Base-by-base conservation (phyloP, 1,140 invertebrate genomes). In the Aphaenogaster rudis region DNA sequence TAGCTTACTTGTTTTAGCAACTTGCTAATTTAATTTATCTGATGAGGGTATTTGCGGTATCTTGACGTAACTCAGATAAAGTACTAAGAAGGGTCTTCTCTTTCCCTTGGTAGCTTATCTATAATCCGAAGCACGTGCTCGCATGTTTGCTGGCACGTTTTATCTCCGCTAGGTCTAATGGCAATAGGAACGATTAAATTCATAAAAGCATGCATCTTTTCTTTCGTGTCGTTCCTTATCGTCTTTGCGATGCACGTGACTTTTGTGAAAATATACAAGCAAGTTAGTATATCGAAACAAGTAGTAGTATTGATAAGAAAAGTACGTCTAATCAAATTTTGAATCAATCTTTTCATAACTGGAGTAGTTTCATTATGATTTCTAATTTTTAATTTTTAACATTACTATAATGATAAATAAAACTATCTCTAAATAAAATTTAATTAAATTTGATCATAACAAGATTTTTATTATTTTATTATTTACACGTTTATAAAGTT, bases 11-110 rank as follows among this genome's bases (percentile, higher is more conserved):
- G 39, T 77, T 63, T 28, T 77, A 77, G 8, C 21, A 61, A 61
- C n/a, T 42, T 45, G 36, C 8, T 61, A 77, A 61, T 77, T 77
- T 77, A 77, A 77, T 63, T 61, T 77, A 77, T 45, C 54, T 7
- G 54, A 61, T 59, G 3, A 61, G 4, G 21, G 9, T 59, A 52
- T n/a, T 50, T 17, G 11, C 50, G 7, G 28, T 74, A 57, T 77
- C 74, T 33, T 39, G 39, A 61, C 39, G 21, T 77, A 42, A 77
- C 39, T 67, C 21, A 5, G 21, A 63, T 77, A 77, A 77, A 77
- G 7, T 39, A 45, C 15, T 17, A 57, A 39, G 74, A 59, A 42
- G 13, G 36, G 8, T 77, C 21, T 28, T 77, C 21, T 57, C n/a
- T 61, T 63, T 33, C 36, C 54, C 36, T 63, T 45, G 13, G 11